phyloP scores from a whole-genome alignment of 2,113 vertebrate genomes.

The Passer montanus region DNA sequence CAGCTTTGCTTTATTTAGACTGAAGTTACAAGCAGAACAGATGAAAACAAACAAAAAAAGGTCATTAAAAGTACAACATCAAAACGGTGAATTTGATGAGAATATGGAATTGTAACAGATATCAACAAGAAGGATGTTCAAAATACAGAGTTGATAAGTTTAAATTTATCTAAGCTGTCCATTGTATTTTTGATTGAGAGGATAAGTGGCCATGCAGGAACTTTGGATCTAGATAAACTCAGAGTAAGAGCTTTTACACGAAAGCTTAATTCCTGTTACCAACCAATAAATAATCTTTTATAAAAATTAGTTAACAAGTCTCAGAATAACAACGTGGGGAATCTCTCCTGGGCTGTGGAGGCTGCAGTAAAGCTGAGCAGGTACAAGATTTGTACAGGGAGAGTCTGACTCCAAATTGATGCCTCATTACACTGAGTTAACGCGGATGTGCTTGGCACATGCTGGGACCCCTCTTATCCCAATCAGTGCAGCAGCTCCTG shows the following conservation, averaged over 20 bases:
- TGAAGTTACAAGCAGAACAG: not conserved
- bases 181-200: not conserved
- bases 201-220: not conserved
- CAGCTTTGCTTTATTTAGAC: not conserved
- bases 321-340: not conserved
- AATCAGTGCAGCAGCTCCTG: conserved; percentile 65
- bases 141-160: not conserved
- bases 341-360: not conserved
- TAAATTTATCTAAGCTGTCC: not conserved
- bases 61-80: not conserved
- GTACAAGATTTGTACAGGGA: not conserved
- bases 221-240: not conserved
- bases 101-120: not conserved
- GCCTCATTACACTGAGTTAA: conserved; percentile 69
- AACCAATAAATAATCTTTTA: not conserved
- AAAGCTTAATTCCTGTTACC: not conserved
- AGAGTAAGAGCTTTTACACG: not conserved
- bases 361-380: not conserved
- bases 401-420: not conserved
- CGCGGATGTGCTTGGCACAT: conserved; percentile 53
- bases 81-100: not conserved
- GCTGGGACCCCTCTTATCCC: conserved; percentile 67
- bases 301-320: not conserved
- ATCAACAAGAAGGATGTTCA: not conserved
- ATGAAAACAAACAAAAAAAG: not conserved